phyloP scores from a whole-genome alignment of 1,140 invertebrate species.

The Drosophila yakuba region DNA sequence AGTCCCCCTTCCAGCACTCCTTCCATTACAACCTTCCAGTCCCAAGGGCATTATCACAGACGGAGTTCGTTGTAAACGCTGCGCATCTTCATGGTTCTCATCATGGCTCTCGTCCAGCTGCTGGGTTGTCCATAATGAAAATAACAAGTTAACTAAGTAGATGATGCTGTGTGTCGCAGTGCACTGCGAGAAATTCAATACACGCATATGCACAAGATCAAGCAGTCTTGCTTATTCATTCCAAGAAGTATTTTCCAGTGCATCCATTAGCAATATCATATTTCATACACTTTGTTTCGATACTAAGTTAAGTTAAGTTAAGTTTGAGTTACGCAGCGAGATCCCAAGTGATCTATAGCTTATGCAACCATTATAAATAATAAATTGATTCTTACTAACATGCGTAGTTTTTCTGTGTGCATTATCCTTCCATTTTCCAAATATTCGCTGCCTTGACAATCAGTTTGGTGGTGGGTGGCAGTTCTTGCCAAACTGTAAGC shows the following conservation, averaged over 20 bases:
- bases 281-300: no score
- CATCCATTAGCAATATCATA: no score
- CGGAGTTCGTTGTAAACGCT: slow-evolving; percentile 15
- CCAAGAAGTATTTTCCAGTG: no score
- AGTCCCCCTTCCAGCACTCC: no score
- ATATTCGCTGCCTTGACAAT: slow-evolving; percentile 60
- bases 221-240: no score
- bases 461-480: slow-evolving; percentile 29
- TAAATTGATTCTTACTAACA: neutral
- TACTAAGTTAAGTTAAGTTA: no score
- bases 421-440: neutral
- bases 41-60: slow-evolving; percentile 32
- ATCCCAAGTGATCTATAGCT: no score
- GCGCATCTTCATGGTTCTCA: neutral
- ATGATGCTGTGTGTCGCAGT: slow-evolving; percentile 30
- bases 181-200: neutral
- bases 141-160: slow-evolving; percentile 79
- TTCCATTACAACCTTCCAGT: neutral
- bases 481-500: slow-evolving; percentile 70
- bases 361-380: neutral
- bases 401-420: neutral
- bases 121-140: slow-evolving; percentile 68
- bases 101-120: neutral
- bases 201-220: no score
- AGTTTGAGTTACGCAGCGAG: no score